These are phyloP conservation scores for Numenius phaeopus DNA, from an alignment of 2,797 vertebrate species.

Conservation along the genomic window DNA sequence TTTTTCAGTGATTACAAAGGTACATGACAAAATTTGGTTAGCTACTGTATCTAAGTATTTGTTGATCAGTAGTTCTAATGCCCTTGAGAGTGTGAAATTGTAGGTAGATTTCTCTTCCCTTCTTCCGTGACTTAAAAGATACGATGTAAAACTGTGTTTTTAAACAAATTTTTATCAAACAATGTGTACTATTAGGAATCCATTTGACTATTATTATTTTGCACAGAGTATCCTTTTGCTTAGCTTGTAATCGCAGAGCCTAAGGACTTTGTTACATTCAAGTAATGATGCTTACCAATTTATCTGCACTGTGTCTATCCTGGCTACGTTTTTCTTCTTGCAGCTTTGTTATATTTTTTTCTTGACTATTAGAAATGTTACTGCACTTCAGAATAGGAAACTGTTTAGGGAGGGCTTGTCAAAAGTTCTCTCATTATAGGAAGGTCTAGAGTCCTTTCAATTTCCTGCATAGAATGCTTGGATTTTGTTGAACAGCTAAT, in stretches of 20 bases:
- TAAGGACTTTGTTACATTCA: background rate
- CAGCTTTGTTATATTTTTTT: background rate
- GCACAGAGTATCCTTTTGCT: background rate
- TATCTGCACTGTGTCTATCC: background rate
- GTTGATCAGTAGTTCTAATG: background rate
- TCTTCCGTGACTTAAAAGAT: background rate
- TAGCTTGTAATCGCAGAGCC: background rate
- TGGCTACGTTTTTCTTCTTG: slow-evolving; percentile 15
- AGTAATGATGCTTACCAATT: background rate
- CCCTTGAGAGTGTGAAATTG: background rate
- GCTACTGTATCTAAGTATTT: background rate
- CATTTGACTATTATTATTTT: slow-evolving; percentile 7
- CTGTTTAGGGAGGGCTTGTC: slow-evolving; percentile 47
- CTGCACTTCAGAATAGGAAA: slow-evolving; percentile 64
- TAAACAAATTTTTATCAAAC: background rate
- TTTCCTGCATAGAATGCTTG: slow-evolving; percentile 62
- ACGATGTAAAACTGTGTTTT: slow-evolving; percentile 1
- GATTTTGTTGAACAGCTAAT: slow-evolving; percentile 66
- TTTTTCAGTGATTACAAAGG: background rate
- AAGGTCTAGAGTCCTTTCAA: slow-evolving; percentile 47
- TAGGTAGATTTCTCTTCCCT: background rate
- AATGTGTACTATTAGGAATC: background rate
- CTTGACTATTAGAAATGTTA: slow-evolving; percentile 18
- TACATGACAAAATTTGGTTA: background rate
- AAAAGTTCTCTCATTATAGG: slow-evolving; percentile 40